A percentile compares a stretch with the other conserved stretches of the same genome.
Evolutionary conservation across 2,113 vertebrate genomes (phyloP).

Genomic region (Gadus chalcogrammus): DNA sequence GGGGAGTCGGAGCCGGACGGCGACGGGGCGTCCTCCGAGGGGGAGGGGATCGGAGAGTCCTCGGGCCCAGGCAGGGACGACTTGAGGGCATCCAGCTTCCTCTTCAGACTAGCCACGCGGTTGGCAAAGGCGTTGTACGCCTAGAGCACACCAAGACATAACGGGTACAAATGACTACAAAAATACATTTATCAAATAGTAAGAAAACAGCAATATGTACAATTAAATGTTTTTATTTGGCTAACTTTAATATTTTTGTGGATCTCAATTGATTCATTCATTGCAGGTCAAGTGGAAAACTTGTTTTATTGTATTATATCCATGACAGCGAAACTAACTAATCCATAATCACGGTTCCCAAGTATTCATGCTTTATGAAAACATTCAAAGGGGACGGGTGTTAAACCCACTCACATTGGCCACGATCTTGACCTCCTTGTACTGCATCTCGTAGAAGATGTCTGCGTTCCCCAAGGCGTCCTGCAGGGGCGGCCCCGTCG

Average conservation of each 20-base stretch:
- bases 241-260: too few relatives aligned
- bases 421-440: slow-evolving; percentile 97
- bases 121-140: slow-evolving; percentile 96
- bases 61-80: slow-evolving; percentile 86
- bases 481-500: slow-evolving; percentile 81
- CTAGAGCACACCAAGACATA: slow-evolving; percentile 56
- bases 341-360: too few relatives aligned
- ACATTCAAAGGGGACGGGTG: too few relatives aligned
- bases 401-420: slow-evolving; percentile 84
- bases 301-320: too few relatives aligned
- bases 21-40: slow-evolving; percentile 90
- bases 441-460: slow-evolving; percentile 96
- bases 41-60: slow-evolving; percentile 92
- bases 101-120: slow-evolving; percentile 90
- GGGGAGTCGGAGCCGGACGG: slow-evolving; percentile 94
- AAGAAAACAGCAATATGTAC: too few relatives aligned
- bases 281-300: too few relatives aligned
- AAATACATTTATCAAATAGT: too few relatives aligned
- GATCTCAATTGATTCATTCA: too few relatives aligned
- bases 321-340: too few relatives aligned
- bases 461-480: slow-evolving; percentile 92
- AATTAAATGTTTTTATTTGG: too few relatives aligned
- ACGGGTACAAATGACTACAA: neutral
- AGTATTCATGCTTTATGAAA: too few relatives aligned
- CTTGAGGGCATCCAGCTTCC: slow-evolving; percentile 93